These are phyloP conservation scores for Rhopalosiphum nymphaeae DNA, from an alignment of 2,888 invertebrate genomes.

Conservation along the genomic window DNA sequence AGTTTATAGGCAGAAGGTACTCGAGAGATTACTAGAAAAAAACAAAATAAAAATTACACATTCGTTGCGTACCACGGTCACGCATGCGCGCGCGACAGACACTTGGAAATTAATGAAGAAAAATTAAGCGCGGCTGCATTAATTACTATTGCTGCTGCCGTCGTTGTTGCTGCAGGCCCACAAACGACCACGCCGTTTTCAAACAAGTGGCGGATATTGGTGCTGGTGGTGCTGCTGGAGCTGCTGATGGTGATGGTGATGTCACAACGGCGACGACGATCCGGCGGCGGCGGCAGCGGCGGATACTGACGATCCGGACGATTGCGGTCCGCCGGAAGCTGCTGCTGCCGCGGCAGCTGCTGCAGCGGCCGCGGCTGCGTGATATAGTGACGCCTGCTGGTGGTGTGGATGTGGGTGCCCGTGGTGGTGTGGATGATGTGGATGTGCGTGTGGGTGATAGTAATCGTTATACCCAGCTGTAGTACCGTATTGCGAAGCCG, in stretches of 20 bases:
- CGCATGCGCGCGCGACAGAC: not conserved
- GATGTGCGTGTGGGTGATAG: conserved; percentile 79
- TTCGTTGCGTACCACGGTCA: not conserved
- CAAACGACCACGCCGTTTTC: not conserved
- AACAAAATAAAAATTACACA: conserved; percentile 14
- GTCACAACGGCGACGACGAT: conserved; percentile 59
- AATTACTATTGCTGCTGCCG: not conserved
- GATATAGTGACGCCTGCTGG: conserved; percentile 86
- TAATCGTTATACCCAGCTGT: conserved; percentile 55
- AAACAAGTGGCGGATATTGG: conserved; percentile 50
- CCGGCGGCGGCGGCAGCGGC: conserved; percentile 43
- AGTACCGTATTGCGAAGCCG: conserved; percentile 59
- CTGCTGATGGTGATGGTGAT: conserved; percentile 41
- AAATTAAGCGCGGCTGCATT: not conserved
- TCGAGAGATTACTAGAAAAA: conserved; percentile 56
- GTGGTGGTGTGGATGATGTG: conserved; percentile 84
- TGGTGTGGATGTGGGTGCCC: conserved; percentile 79
- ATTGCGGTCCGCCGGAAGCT: conserved; percentile 66
- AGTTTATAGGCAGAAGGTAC: conserved; percentile 42
- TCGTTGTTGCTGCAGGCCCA: not conserved
- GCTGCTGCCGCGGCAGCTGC: conserved; percentile 68
- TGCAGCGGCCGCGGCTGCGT: conserved; percentile 76
- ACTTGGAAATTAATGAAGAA: not conserved
- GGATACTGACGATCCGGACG: conserved; percentile 68
- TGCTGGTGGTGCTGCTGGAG: conserved; percentile 49